Evolutionary conservation across 2,888 invertebrate genomes (phyloP).

Genomic region (Cordilura impudica): DNA sequence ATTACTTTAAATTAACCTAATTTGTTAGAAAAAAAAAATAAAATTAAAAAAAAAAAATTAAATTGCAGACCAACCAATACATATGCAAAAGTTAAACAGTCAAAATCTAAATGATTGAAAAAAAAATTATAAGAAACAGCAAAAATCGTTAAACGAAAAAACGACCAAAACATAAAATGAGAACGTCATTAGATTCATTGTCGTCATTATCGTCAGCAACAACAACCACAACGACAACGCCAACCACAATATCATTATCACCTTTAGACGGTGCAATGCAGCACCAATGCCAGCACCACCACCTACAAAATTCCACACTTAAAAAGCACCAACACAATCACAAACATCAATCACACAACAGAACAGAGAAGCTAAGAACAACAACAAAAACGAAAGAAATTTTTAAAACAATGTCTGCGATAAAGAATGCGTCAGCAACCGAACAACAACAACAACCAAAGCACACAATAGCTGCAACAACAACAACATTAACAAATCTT

Average conservation of each 20-base stretch:
- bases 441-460: conserved; percentile 57
- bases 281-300: neutral
- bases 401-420: conserved; percentile 46
- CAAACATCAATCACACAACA: conserved; percentile 54
- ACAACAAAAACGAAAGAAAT: conserved; percentile 50
- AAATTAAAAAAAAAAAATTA: conserved; percentile 37
- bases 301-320: neutral
- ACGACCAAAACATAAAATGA: conserved; percentile 43
- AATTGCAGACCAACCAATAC: neutral
- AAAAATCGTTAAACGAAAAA: conserved; percentile 46
- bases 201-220: conserved; percentile 8
- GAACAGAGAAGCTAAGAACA: conserved; percentile 57
- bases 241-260: conserved; percentile 6
- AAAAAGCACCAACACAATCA: conserved; percentile 10
- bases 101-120: conserved; percentile 17
- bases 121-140: conserved; percentile 12
- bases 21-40: neutral
- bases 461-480: conserved; percentile 67
- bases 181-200: conserved; percentile 45
- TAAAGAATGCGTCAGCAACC: conserved; percentile 56
- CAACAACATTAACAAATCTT: conserved; percentile 37
- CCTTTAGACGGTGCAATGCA: conserved; percentile 26
- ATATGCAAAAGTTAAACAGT: conserved; percentile 14
- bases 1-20: neutral
- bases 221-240: conserved; percentile 1